phyloP scores from a whole-genome alignment of 2,113 vertebrate species.

The Oncorhynchus clarkii region DNA sequence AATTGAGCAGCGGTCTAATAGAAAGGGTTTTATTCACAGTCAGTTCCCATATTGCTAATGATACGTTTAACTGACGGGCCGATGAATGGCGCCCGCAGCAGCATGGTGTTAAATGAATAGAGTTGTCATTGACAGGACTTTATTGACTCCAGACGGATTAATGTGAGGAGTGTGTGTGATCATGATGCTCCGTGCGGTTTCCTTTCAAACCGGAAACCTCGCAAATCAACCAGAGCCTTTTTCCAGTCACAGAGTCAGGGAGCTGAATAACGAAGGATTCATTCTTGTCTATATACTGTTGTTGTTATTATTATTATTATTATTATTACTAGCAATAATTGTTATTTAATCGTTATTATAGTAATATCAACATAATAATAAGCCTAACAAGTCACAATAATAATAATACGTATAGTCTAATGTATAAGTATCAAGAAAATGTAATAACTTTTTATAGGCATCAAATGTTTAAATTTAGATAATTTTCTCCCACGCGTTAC shows the following conservation, averaged over 20 bases:
- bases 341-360: too few species aligned
- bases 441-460: not conserved
- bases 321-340: too few species aligned
- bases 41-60: slow-evolving; percentile 15
- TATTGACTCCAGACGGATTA: slow-evolving; percentile 45
- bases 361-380: too few species aligned
- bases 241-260: too few species aligned
- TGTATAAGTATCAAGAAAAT: too few species aligned
- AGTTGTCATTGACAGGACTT: slow-evolving; percentile 29
- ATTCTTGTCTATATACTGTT: too few species aligned
- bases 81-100: not conserved
- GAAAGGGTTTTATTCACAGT: slow-evolving; percentile 13
- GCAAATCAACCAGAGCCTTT: not conserved
- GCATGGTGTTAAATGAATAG: slow-evolving; percentile 29
- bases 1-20: not conserved
- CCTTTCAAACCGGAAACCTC: not conserved
- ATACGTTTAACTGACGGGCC: not conserved
- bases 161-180: slow-evolving; percentile 42
- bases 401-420: too few species aligned
- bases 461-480: slow-evolving; percentile 19
- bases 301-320: too few species aligned
- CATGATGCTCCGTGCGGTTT: slow-evolving; percentile 7
- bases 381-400: too few species aligned
- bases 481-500: not conserved
- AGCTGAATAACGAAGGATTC: too few species aligned